Evolutionary conservation across 2,888 invertebrate genomes (phyloP).

Genomic region (Brachyopa scutellaris): DNA sequence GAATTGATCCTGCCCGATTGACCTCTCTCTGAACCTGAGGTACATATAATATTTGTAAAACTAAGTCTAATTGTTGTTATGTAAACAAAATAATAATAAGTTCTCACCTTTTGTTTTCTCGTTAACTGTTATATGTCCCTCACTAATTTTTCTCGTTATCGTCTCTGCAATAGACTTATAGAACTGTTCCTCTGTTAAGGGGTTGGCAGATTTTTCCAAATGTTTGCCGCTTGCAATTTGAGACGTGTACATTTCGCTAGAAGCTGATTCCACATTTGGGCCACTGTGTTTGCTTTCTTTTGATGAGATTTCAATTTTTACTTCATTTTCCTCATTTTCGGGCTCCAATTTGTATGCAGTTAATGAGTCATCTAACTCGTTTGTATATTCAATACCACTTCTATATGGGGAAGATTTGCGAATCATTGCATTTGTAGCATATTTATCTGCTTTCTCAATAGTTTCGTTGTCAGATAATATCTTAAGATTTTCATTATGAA

Average conservation of each 20-base stretch:
- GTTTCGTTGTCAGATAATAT: slow-evolving; percentile 75
- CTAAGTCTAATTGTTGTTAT: no score
- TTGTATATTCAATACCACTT: slow-evolving; percentile 59
- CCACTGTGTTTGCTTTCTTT: not conserved
- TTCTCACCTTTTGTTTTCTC: slow-evolving; percentile 78
- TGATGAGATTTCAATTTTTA: slow-evolving; percentile 13
- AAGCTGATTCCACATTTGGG: not conserved
- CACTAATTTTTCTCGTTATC: slow-evolving; percentile 80
- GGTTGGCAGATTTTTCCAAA: slow-evolving; percentile 77
- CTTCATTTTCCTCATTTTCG: not conserved
- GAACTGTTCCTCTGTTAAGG: slow-evolving; percentile 81
- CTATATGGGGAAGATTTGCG: slow-evolving; percentile 49
- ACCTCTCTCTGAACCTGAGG: no score
- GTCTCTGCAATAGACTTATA: slow-evolving; percentile 80
- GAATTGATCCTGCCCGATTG: no score
- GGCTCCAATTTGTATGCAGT: no score
- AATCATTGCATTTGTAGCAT: slow-evolving; percentile 62
- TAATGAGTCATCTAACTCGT: not conserved
- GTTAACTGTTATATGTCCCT: slow-evolving; percentile 78
- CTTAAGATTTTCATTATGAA: no score
- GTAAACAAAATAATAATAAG: no score
- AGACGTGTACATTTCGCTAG: not conserved
- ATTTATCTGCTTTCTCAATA: slow-evolving; percentile 71
- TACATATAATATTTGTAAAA: no score
- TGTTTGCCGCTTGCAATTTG: not conserved